A percentile compares a stretch with the other conserved stretches of the same genome.
Evolutionary conservation across 2,888 invertebrate genomes (phyloP).

Genomic region (Azorinus chamasolen): DNA sequence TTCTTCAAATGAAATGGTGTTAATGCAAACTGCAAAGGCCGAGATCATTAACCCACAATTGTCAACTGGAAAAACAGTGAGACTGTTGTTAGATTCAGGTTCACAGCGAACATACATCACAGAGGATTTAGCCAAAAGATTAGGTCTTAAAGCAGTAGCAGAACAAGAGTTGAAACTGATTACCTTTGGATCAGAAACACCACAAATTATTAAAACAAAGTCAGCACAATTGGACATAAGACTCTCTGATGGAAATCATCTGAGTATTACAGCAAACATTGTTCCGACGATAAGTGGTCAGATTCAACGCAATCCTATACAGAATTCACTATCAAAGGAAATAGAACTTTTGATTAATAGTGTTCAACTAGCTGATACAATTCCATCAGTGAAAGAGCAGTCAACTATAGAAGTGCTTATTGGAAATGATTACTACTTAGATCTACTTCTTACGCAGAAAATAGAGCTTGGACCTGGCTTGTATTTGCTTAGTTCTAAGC

Average conservation of each 20-base stretch:
- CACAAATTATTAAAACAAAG: slow-evolving; percentile 21
- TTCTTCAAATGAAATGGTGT: slow-evolving; percentile 14
- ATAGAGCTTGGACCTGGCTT: too few species aligned
- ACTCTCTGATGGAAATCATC: slow-evolving; percentile 13
- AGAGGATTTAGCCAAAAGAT: slow-evolving; percentile 21
- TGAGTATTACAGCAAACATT: slow-evolving; percentile 33
- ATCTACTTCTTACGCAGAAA: slow-evolving; percentile 12
- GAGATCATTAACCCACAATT: neutral
- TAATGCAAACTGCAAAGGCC: slow-evolving; percentile 35
- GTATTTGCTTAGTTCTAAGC: too few species aligned
- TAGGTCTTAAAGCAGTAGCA: slow-evolving; percentile 16
- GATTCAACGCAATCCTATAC: slow-evolving; percentile 17
- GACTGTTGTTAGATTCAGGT: slow-evolving; percentile 36
- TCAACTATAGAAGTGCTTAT: slow-evolving; percentile 17
- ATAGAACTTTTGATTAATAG: slow-evolving; percentile 12
- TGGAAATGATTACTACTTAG: slow-evolving; percentile 37
- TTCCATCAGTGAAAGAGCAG: slow-evolving; percentile 6
- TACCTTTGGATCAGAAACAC: slow-evolving; percentile 31
- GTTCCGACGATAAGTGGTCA: slow-evolving; percentile 26
- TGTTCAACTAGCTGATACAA: slow-evolving; percentile 26
- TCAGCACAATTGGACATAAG: slow-evolving; percentile 20
- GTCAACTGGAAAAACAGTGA: neutral
- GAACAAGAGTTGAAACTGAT: slow-evolving; percentile 29
- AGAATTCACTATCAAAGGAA: neutral
- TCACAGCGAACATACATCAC: slow-evolving; percentile 49